A percentile compares a stretch with the other conserved stretches of the same genome.
These are phyloP conservation scores for Lycaon pictus DNA, from an alignment of 2,113 vertebrate species.

Conservation along the genomic window DNA sequence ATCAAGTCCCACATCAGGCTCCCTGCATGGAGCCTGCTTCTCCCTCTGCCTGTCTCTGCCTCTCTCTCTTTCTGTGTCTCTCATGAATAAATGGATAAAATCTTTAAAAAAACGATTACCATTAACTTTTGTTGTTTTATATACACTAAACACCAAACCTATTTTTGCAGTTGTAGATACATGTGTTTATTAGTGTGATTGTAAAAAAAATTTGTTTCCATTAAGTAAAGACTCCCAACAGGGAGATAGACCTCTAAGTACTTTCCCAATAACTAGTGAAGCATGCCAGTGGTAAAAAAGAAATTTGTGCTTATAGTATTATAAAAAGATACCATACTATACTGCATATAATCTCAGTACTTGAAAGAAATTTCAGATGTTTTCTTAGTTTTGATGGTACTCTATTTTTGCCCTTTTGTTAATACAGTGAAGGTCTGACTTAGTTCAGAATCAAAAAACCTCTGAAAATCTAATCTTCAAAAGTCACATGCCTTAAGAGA, in stretches of 20 bases:
- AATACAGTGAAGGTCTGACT: neutral
- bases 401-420: neutral
- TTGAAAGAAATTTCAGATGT: neutral
- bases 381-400: constrained; percentile 8
- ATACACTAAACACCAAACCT: neutral
- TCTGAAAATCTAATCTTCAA: neutral
- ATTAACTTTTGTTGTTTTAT: neutral
- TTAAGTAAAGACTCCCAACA: neutral
- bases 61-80: too few relatives aligned
- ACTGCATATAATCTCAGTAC: neutral
- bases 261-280: neutral
- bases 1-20: too few relatives aligned
- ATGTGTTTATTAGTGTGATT: neutral
- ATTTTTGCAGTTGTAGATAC: neutral
- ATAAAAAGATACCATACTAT: neutral
- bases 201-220: neutral
- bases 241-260: neutral
- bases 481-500: neutral
- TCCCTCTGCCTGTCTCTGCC: too few relatives aligned
- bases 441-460: neutral
- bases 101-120: neutral
- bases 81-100: too few relatives aligned
- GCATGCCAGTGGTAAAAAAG: neutral
- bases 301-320: neutral
- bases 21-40: too few relatives aligned